Evolutionary conservation across 2,888 invertebrate genomes (phyloP), one percentile per base, ranked within the genome.

Genomic region (Exocentrus adspersus): DNA sequence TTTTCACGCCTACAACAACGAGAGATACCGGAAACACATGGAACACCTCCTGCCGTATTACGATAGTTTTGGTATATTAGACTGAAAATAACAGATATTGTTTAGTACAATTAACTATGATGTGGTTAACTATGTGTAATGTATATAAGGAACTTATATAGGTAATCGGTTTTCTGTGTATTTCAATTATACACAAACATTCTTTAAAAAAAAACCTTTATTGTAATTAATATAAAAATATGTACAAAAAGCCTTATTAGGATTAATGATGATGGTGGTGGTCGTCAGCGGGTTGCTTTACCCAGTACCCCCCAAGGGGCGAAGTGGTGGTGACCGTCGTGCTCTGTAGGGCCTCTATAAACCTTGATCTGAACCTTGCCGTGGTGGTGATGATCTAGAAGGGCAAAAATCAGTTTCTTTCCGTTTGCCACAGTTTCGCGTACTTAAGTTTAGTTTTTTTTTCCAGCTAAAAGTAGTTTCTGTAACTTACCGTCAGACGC

Each of bases 221-320:
- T n/a, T n/a, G 37, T 37, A n/a, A 5, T 0, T 19, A 43, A 32
- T 19, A 51, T 28, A 51, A 51, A 46, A 50, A 30, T 51, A 51
- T 51, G 9, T 48, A 48, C 48, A 48, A 48, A 48, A 45, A 14
- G 7, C 28, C 24, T 28, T 3, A 28, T 0, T 19, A 2, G 6
- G n/a, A 5, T 21, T 21, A 45, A 6, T 21, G 21, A 6, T 21
- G 21, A 48, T 62, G 43, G 53, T 81, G 77, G 66, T 82, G 80
- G 54, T 88, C 87, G 71, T 89, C 89, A 0, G 88, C 87, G 2
- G 90, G 90, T 74, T 90, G 90, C 70, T 89, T 90, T 28, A 89
- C 88, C 90, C 90, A 90, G 78, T 87, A 90, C 2, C n/a, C 90
- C 90, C 87, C 90, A 90, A 0, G 90, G 89, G 1, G 90, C 90